phyloP scores from a whole-genome alignment of 2,888 invertebrate species.

The Drosophila flavopinicola region DNA sequence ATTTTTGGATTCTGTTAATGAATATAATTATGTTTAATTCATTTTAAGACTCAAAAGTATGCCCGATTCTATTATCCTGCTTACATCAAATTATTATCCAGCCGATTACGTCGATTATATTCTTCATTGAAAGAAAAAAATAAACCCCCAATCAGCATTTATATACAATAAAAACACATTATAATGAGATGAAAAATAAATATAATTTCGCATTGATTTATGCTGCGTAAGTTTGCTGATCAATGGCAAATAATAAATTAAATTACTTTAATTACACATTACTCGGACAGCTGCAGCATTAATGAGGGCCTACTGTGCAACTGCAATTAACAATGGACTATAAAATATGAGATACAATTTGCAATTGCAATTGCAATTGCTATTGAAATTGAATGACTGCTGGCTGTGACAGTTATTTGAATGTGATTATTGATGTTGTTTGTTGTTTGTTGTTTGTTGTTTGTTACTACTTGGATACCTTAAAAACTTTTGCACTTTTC shows the following conservation, averaged over 20 bases:
- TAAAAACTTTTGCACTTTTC: slow-evolving; percentile 7
- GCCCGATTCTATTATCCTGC: no score
- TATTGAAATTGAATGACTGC: slow-evolving; percentile 63
- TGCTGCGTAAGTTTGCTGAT: slow-evolving; percentile 70
- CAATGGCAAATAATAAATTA: slow-evolving; percentile 78
- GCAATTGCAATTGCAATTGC: slow-evolving; percentile 53
- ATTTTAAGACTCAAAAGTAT: no score
- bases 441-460: slow-evolving; percentile 4
- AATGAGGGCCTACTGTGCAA: slow-evolving; percentile 44
- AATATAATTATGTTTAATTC: no score
- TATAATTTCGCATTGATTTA: slow-evolving; percentile 66
- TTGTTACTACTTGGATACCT: slow-evolving; percentile 8
- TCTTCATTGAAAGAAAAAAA: slow-evolving; percentile 18
- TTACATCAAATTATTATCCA: background rate
- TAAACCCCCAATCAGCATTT: slow-evolving; percentile 65
- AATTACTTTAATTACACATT: slow-evolving; percentile 75
- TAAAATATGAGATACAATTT: slow-evolving; percentile 67
- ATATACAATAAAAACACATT: slow-evolving; percentile 34
- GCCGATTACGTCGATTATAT: background rate
- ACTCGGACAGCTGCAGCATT: slow-evolving; percentile 54
- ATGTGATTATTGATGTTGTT: background rate
- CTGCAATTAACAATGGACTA: slow-evolving; percentile 30
- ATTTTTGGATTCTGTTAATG: no score
- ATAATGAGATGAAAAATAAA: slow-evolving; percentile 28
- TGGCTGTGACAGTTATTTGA: slow-evolving; percentile 55